Evolutionary conservation across 2,797 vertebrate genomes (phyloP), one percentile per base, ranked within the genome.

Genomic region (Silurus aristotelis): DNA sequence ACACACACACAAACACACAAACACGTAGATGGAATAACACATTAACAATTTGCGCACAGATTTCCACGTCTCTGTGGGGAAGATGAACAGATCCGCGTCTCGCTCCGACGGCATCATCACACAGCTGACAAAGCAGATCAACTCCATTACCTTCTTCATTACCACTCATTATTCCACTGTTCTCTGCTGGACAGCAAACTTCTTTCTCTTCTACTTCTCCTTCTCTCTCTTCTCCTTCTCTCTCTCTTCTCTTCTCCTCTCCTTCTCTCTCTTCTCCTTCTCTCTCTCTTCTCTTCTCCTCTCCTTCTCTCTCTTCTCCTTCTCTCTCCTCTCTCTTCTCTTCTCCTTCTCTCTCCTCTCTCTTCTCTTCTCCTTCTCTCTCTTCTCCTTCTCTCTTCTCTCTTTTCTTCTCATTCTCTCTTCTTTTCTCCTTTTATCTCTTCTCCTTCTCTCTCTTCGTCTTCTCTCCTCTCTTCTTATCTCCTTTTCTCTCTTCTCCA

Each of bases 71-170:
- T 85, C 84, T 84, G 73, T 10, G 66, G 80, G 80, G 88, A 70
- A 86, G 87, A 88, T 78, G 84, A 87, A 88, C 86, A 84, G 86
- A 87, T 86, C 86, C 61, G 22, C 48, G 6, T 86, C 83, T 75
- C 46, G 48, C 83, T 88, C 86, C 83, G 77, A 87, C 80, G 81
- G 73, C 84, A 84, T 89, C 87, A 86, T 87, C 87, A 87, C 86
- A 84, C 83, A 88, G 78, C 84, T 86, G 87, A 87, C 86, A 87
- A 85, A 84, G 87, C 85, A 84, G 85, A 89, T 85, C 86, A 88
- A 88, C 84, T 88, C 88, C 83, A 87, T 86, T 90, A 88, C 73
- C 78, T 84, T 81, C 81, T 75, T 87, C 81, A 82, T 89, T 88
- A 87, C 79, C 43, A 80, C 75, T 85, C 82, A 90, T 89, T 86